Evolutionary conservation across 2,797 vertebrate species (phyloP).

Genomic region (Phrynocephalus forsythii): DNA sequence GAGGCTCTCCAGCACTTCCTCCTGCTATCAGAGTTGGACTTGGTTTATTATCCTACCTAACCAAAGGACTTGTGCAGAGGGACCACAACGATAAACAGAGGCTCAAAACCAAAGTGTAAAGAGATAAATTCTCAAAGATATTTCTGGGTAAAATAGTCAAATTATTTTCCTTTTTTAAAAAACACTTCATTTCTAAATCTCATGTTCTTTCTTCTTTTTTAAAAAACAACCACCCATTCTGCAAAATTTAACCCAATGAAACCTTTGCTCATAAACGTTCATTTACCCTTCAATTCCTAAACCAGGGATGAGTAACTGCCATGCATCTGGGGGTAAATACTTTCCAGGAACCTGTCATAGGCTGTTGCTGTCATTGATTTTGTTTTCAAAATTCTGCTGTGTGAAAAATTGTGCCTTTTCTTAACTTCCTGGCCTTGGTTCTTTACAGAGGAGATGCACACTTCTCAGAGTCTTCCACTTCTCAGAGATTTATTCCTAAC

Average conservation of each 20-base stretch:
- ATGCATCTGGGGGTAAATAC: neutral
- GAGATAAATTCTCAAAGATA: neutral
- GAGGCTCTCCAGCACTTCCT: too few relatives aligned
- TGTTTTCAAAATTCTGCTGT: neutral
- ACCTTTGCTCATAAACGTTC: too few relatives aligned
- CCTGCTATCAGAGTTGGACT: too few relatives aligned
- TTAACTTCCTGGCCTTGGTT: neutral
- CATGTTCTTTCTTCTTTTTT: neutral
- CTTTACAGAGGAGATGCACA: neutral
- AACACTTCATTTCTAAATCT: neutral
- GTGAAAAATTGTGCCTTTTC: neutral
- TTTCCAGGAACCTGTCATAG: neutral
- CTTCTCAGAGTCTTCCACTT: neutral
- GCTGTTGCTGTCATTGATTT: neutral
- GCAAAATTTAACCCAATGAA: too few relatives aligned
- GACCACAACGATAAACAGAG: neutral
- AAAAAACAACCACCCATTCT: too few relatives aligned
- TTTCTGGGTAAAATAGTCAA: neutral
- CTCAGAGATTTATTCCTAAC: neutral
- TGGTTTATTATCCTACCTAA: too few relatives aligned
- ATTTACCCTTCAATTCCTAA: neutral
- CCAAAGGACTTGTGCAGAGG: too few relatives aligned
- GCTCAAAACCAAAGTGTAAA: neutral
- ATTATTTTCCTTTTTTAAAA: neutral
- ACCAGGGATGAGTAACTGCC: neutral